Percentiles rank a stretch among this genome's conserved stretches.
These are phyloP conservation scores for Noctua janthina DNA, from an alignment of 2,888 invertebrate genomes.

Conservation along the genomic window DNA sequence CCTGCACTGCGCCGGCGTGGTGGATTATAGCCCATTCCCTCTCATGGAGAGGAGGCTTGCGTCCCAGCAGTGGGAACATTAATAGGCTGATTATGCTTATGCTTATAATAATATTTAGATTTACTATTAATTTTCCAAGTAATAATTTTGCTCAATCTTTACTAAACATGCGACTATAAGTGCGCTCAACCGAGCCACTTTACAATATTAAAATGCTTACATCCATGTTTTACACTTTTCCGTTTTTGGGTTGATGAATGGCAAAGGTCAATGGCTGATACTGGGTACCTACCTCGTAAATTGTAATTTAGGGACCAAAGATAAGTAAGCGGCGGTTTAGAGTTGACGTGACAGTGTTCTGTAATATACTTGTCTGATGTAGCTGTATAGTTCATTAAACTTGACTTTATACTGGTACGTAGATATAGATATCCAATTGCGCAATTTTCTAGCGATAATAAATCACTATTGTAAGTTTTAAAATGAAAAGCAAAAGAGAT, in stretches of 20 bases:
- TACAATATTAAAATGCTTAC: conserved; percentile 18
- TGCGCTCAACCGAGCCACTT: conserved; percentile 27
- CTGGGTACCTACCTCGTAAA: conserved; percentile 61
- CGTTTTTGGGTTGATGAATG: conserved; percentile 65
- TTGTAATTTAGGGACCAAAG: conserved; percentile 64
- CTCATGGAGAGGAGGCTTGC: too few species aligned
- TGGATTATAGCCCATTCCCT: too few species aligned
- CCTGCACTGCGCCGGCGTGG: too few species aligned
- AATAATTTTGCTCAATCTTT: neutral
- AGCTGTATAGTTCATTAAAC: neutral
- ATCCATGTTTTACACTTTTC: conserved; percentile 61
- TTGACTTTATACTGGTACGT: neutral
- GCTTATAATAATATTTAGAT: too few species aligned
- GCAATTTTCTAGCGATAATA: neutral
- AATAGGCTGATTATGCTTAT: too few species aligned
- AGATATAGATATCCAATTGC: neutral
- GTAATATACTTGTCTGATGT: conserved; percentile 30
- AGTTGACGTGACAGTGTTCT: conserved; percentile 62
- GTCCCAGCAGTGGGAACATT: too few species aligned
- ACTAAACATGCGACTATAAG: neutral
- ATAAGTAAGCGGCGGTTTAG: conserved; percentile 60
- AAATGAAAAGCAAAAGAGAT: too few species aligned
- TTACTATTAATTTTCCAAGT: neutral
- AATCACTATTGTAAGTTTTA: too few species aligned
- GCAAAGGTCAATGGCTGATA: conserved; percentile 69